Percentiles rank a stretch among this genome's conserved stretches.
phyloP scores from a whole-genome alignment of 1,140 invertebrate species.

The Papilio polytes region DNA sequence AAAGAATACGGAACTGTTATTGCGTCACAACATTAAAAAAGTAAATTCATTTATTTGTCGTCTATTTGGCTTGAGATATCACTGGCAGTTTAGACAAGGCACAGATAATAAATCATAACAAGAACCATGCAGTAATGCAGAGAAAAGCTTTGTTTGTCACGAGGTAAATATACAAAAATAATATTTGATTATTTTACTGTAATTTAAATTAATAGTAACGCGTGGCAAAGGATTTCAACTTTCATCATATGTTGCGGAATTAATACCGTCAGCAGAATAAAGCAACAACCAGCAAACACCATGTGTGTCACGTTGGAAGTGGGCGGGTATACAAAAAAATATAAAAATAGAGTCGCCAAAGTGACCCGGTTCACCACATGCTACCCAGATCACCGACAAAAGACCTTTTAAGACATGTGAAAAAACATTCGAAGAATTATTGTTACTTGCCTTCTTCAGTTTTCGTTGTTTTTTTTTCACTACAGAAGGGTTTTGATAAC shows the following conservation, averaged over 20 bases:
- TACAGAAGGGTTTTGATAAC: neutral
- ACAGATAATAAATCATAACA: no score
- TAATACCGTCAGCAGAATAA: slow-evolving; percentile 52
- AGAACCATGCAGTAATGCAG: no score
- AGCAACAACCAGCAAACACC: slow-evolving; percentile 51
- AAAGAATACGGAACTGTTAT: slow-evolving; percentile 26
- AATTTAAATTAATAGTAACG: neutral
- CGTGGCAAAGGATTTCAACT: neutral
- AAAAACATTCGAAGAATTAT: slow-evolving; percentile 57
- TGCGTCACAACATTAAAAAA: neutral
- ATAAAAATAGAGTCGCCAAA: slow-evolving; percentile 63
- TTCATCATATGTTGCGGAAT: slow-evolving; percentile 49
- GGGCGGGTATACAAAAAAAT: slow-evolving; percentile 46
- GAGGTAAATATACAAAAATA: neutral
- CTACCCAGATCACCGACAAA: slow-evolving; percentile 42
- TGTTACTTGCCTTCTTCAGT: neutral
- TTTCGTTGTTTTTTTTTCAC: neutral
- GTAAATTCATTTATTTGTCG: neutral
- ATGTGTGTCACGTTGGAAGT: slow-evolving; percentile 66
- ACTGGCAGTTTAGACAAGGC: no score
- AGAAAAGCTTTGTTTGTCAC: neutral
- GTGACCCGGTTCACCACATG: slow-evolving; percentile 50
- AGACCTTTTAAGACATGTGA: slow-evolving; percentile 59
- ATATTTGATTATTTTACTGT: neutral
- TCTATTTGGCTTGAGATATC: slow-evolving; percentile 18